Conservation (phyloP, 2,797 vertebrate species). For the Argyrosomus regius region DNA sequence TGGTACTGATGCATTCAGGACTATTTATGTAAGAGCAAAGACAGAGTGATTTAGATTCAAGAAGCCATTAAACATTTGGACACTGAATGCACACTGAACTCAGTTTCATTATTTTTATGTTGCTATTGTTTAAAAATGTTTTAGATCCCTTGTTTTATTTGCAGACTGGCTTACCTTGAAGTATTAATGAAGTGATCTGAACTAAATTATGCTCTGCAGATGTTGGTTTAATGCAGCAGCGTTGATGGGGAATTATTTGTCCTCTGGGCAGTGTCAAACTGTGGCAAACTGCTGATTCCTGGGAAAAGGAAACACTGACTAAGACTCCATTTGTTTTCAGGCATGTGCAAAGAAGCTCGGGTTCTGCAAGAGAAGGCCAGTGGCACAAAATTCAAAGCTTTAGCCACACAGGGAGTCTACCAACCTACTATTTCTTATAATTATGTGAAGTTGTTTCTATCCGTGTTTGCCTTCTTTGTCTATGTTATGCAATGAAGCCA, state of each 20-base stretch:
- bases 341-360: conserved; percentile 59
- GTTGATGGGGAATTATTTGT: conserved; percentile 43
- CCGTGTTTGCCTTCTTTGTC: conserved; percentile 50
- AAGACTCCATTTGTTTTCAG: conserved; percentile 66
- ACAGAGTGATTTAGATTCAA: background rate
- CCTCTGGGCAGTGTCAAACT: conserved; percentile 34
- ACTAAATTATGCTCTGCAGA: conserved; percentile 6
- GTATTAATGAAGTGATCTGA: background rate
- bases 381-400: conserved; percentile 45
- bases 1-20: background rate
- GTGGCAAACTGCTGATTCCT: conserved; percentile 50
- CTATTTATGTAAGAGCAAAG: background rate
- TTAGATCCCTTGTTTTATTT: background rate
- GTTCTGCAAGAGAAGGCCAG: conserved; percentile 21
- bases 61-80: background rate
- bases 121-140: background rate
- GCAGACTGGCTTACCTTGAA: background rate
- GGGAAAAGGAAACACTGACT: conserved; percentile 65
- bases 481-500: conserved; percentile 69
- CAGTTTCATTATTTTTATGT: background rate
- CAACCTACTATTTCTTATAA: conserved; percentile 48
- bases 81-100: background rate
- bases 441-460: conserved; percentile 55
- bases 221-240: conserved; percentile 25
- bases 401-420: conserved; percentile 39